phyloP scores from a whole-genome alignment of 2,113 vertebrate species.

The Grallaria varia region DNA sequence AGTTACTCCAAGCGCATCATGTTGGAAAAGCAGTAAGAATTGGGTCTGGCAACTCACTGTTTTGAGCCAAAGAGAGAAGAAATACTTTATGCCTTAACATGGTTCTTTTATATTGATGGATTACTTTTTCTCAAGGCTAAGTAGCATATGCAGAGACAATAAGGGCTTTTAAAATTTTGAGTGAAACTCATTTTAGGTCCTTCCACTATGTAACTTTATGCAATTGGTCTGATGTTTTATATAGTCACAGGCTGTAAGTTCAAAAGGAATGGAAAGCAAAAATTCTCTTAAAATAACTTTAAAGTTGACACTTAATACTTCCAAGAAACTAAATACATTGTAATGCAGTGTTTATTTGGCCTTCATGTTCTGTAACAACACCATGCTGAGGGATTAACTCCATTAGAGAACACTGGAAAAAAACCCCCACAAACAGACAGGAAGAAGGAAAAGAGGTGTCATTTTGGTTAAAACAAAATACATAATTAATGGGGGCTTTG shows the following conservation, averaged over 20 bases:
- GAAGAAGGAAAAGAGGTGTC: not conserved
- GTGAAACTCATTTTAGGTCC: constrained; percentile 44
- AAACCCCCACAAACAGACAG: not conserved
- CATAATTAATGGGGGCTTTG: not conserved
- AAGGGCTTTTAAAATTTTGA: constrained; percentile 52
- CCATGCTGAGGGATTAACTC: not conserved
- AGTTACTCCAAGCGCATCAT: not conserved
- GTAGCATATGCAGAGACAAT: not conserved
- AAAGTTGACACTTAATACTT: not conserved
- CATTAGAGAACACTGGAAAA: not conserved
- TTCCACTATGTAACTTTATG: constrained; percentile 57
- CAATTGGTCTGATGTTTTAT: constrained; percentile 32
- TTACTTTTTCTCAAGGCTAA: constrained; percentile 51
- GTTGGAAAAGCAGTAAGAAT: not conserved
- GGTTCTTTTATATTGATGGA: constrained; percentile 44
- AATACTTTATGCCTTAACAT: constrained; percentile 4
- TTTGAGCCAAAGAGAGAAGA: constrained; percentile 41
- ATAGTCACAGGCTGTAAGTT: constrained; percentile 39
- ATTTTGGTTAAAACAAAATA: not conserved
- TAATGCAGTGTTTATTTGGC: not conserved
- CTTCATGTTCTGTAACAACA: not conserved
- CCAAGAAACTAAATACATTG: not conserved
- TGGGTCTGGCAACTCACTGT: not conserved
- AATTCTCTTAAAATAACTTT: not conserved
- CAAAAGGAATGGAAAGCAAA: constrained; percentile 1